A percentile compares a stretch with the other conserved stretches of the same genome.
phyloP scores from a whole-genome alignment of 1,140 invertebrate species.

The Drosophila virilis region DNA sequence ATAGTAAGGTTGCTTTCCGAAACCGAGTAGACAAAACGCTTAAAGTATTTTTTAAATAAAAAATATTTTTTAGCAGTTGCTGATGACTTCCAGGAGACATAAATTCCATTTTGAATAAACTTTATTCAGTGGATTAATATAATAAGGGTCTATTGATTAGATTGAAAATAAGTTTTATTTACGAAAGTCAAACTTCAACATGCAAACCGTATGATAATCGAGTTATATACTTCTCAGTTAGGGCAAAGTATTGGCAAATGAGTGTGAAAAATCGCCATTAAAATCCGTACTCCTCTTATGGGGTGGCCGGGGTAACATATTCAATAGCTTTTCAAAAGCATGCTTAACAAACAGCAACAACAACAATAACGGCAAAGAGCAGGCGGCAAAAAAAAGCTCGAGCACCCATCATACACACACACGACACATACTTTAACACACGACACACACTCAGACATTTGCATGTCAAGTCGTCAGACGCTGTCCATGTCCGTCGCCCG shows the following conservation, averaged over 20 bases:
- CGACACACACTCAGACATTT: slow-evolving; percentile 64
- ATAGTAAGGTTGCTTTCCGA: too few species aligned
- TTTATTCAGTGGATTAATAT: too few species aligned
- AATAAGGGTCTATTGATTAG: too few species aligned
- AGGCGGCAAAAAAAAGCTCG: slow-evolving; percentile 49
- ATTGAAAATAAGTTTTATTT: not conserved
- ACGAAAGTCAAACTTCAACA: not conserved
- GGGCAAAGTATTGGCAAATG: slow-evolving; percentile 49
- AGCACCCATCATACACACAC: slow-evolving; percentile 50
- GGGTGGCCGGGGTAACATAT: slow-evolving; percentile 61
- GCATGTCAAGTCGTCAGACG: slow-evolving; percentile 69
- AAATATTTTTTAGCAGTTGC: too few species aligned
- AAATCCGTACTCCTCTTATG: slow-evolving; percentile 28
- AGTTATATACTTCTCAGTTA: slow-evolving; percentile 15
- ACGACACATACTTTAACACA: slow-evolving; percentile 34
- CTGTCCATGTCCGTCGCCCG: slow-evolving; percentile 28
- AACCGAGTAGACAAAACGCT: too few species aligned
- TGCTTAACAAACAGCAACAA: slow-evolving; percentile 65
- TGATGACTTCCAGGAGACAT: too few species aligned
- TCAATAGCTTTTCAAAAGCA: slow-evolving; percentile 80
- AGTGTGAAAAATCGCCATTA: slow-evolving; percentile 77
- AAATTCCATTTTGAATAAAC: too few species aligned
- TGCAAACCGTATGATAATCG: slow-evolving; percentile 6
- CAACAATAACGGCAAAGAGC: slow-evolving; percentile 57
- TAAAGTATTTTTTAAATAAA: too few species aligned